phyloP scores from a whole-genome alignment of 2,797 vertebrate genomes.

The Propithecus perrieri region DNA sequence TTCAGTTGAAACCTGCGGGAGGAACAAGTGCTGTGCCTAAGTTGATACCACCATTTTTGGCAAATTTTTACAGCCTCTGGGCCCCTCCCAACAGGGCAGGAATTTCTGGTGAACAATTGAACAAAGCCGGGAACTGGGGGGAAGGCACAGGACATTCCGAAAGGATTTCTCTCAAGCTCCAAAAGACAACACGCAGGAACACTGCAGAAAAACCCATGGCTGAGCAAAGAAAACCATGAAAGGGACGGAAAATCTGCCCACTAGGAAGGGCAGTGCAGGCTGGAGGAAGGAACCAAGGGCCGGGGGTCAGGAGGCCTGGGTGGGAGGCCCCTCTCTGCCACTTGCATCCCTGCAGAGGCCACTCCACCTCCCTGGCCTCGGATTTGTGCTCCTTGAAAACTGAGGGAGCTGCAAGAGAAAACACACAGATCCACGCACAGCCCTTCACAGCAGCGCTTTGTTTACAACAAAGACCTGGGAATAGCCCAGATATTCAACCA shows the following conservation, averaged over 20 bases:
- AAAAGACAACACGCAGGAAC: slow-evolving; percentile 73
- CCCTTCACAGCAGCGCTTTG: background rate
- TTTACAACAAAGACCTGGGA: background rate
- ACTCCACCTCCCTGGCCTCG: background rate
- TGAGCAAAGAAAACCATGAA: slow-evolving; percentile 63
- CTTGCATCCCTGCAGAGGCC: background rate
- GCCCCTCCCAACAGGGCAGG: slow-evolving; percentile 65
- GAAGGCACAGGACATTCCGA: slow-evolving; percentile 80
- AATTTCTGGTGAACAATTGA: slow-evolving; percentile 79
- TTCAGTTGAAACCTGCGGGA: background rate
- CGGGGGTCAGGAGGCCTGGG: background rate
- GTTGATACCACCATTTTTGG: slow-evolving; percentile 49
- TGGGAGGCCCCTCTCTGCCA: background rate
- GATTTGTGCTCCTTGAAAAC: background rate
- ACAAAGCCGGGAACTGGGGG: slow-evolving; percentile 79
- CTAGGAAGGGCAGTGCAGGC: slow-evolving; percentile 30
- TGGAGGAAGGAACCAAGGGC: slow-evolving; percentile 48
- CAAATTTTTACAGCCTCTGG: slow-evolving; percentile 37
- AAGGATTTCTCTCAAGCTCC: slow-evolving; percentile 73
- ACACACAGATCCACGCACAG: background rate
- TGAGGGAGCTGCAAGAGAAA: background rate
- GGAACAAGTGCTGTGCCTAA: background rate
- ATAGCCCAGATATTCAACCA: background rate
- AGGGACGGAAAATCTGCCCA: slow-evolving; percentile 43
- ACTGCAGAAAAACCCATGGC: background rate